A percentile compares a stretch with the other conserved stretches of the same genome.
Evolutionary conservation across 2,888 invertebrate species (phyloP).

Genomic region (Cantharis rustica): DNA sequence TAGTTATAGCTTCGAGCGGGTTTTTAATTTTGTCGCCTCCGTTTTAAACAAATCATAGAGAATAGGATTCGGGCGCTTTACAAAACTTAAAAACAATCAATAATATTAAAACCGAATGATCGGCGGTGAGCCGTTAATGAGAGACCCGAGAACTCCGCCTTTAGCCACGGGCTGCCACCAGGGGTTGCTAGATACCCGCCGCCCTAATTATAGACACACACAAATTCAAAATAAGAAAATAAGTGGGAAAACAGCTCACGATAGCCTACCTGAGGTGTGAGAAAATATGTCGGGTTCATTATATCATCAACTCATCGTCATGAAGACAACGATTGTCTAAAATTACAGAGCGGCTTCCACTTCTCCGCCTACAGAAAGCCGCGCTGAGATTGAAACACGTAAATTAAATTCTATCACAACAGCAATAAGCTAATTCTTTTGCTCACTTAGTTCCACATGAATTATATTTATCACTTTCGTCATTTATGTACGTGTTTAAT

Average conservation of each 20-base stretch:
- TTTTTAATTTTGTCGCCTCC: constrained; percentile 41
- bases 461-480: constrained; percentile 53
- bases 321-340: constrained; percentile 57
- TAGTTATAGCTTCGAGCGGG: constrained; percentile 29
- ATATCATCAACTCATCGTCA: constrained; percentile 58
- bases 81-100: constrained; percentile 61
- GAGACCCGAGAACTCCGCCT: constrained; percentile 57
- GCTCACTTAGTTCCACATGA: constrained; percentile 37
- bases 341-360: constrained; percentile 57
- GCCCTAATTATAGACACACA: constrained; percentile 48
- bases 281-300: constrained; percentile 57
- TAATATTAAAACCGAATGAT: constrained; percentile 59
- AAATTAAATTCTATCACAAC: constrained; percentile 53
- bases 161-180: constrained; percentile 56
- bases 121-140: constrained; percentile 63
- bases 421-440: constrained; percentile 36
- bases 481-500: constrained; percentile 35
- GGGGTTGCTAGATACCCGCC: constrained; percentile 32
- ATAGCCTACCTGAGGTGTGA: constrained; percentile 55
- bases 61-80: constrained; percentile 37
- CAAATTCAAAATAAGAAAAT: constrained; percentile 49
- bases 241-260: constrained; percentile 53
- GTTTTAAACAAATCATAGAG: constrained; percentile 44
- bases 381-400: constrained; percentile 51
- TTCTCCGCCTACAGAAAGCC: constrained; percentile 44